Base-by-base conservation (phyloP, 1,140 invertebrate species). In the Berghia stephanieae region DNA sequence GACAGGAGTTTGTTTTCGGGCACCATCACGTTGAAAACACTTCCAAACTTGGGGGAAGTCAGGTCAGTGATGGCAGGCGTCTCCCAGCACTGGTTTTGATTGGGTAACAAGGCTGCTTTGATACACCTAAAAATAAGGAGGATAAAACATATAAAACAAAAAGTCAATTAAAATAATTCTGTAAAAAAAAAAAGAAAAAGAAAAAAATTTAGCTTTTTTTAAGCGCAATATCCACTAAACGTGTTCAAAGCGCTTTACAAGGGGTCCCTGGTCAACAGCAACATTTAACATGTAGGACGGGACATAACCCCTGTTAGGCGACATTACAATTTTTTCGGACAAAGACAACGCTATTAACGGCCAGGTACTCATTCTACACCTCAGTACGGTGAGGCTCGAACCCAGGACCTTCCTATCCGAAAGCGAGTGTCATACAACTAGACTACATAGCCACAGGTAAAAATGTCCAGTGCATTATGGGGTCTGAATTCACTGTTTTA, bases 1-100 rank as follows among this genome's bases (percentile, higher is more conserved):
- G 93, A 93, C 82, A 92, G 93, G 36, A 96, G 90, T 86, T 94
- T 95, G 82, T 92, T 93, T 49, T 94, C 90, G 75, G 93, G 92
- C 78, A 96, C 93, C 79, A 92, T 90, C 81, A 96, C 92, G 13
- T 93, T 92, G 86, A 96, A 96, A 74, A 91, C 93, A 89, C 96
- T 94, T 44, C 93, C 94, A 84, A 96, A 95, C 55, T 93, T 93
- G 43, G 95, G 94, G 86, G 94, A 94, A 75, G 92, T 92, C 69
- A 95, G 90, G 85, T 95, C 94, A n/a, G 91, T 90, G 21, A 83
- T 94, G 89, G 77, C 92, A 88, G 91, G 93, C 76, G 95, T 96
- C 84, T 93, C 93, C 88, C 93, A 94, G 36, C 91, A 91, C 78
- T 89, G 90, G 81, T 77, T 92, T 87, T 92, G 78, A 71, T 83